These are phyloP conservation scores for Alligator sinensis DNA, from an alignment of 2,113 vertebrate species.

Conservation along the genomic window DNA sequence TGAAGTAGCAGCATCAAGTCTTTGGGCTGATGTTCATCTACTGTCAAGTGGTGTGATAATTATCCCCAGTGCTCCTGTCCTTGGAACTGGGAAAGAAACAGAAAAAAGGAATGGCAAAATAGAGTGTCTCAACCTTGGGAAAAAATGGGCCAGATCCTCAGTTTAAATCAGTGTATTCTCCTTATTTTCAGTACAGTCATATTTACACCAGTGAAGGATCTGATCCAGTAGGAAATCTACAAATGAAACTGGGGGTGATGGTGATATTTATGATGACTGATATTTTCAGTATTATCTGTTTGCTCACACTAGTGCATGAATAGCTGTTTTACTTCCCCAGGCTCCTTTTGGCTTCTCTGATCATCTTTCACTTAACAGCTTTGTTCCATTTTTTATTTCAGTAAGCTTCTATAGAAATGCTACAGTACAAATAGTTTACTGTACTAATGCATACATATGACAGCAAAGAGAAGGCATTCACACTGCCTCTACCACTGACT, in stretches of 20 bases:
- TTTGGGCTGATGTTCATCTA: neutral
- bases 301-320: neutral
- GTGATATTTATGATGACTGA: neutral
- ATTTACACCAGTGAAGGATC: neutral
- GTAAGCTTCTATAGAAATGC: neutral
- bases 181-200: fast-evolving
- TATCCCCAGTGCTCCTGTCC: neutral
- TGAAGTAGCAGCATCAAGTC: neutral
- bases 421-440: neutral
- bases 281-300: neutral
- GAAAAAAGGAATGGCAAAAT: neutral
- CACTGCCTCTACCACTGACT: neutral
- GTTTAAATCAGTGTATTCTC: neutral
- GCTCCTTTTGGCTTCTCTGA: neutral
- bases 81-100: neutral
- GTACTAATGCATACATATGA: neutral
- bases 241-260: neutral
- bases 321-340: neutral
- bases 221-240: neutral
- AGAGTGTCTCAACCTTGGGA: neutral
- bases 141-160: neutral
- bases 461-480: neutral
- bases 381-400: neutral
- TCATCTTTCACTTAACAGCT: neutral
- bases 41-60: neutral